Conservation (phyloP, 2,113 vertebrate species). For the Paraplagusia blochii region DNA sequence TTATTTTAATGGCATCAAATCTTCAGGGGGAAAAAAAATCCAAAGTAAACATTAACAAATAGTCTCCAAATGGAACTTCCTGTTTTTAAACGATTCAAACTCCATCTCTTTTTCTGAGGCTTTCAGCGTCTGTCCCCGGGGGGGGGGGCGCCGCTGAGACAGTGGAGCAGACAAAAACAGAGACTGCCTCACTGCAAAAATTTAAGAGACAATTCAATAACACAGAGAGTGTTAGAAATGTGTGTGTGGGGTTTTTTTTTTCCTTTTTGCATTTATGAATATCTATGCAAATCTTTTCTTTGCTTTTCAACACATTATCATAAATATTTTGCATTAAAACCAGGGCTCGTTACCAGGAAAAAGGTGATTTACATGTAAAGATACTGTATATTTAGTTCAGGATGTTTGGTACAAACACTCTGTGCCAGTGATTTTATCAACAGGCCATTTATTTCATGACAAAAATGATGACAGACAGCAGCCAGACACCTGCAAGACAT, state of each 20-base stretch:
- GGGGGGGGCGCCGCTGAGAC: background rate
- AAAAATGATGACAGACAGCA: conserved; percentile 18
- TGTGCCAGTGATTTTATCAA: no score
- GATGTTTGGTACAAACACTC: no score
- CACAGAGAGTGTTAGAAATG: background rate
- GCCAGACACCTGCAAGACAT: background rate
- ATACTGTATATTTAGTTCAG: no score
- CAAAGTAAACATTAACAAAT: no score
- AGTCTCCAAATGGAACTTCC: conserved; percentile 13
- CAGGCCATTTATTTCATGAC: no score
- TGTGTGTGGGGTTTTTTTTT: background rate
- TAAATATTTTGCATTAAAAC: conserved; percentile 26
- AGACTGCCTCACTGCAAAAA: background rate
- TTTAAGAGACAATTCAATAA: background rate
- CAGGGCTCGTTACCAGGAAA: background rate
- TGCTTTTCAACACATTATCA: conserved; percentile 9
- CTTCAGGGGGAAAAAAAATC: no score
- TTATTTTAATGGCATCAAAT: no score
- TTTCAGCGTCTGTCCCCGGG: background rate
- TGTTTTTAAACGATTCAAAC: conserved; percentile 17
- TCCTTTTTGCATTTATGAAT: no score
- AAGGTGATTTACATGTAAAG: no score
- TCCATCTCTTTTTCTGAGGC: conserved; percentile 27
- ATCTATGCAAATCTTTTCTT: conserved; percentile 18
- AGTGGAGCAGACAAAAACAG: background rate